A percentile compares a stretch with the other conserved stretches of the same genome.
phyloP scores from a whole-genome alignment of 2,888 invertebrate species.

The Apamea epomidion region DNA sequence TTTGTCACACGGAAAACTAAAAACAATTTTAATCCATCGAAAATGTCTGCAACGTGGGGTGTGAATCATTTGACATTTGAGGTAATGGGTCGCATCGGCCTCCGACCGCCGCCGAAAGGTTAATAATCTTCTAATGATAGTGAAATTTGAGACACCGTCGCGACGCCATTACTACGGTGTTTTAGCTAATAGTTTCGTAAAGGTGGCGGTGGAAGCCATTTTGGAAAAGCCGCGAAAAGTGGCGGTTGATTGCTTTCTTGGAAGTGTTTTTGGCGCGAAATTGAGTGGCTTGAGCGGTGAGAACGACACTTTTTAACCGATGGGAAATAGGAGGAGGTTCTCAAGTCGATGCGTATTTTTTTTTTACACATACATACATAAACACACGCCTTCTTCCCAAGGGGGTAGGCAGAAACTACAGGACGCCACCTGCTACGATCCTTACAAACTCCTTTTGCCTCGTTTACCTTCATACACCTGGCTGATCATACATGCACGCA shows the following conservation, averaged over 20 bases:
- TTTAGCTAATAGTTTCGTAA: slow-evolving; percentile 63
- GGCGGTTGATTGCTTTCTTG: not conserved
- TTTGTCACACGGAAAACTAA: not conserved
- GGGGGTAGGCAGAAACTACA: no score
- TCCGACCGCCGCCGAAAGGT: slow-evolving; percentile 81
- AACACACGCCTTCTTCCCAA: no score
- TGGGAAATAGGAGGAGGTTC: no score
- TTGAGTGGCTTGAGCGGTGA: not conserved
- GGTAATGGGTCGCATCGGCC: slow-evolving; percentile 81
- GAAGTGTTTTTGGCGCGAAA: slow-evolving; percentile 14
- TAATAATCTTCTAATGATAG: slow-evolving; percentile 88
- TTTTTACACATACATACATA: no score
- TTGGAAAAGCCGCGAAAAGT: slow-evolving; percentile 25
- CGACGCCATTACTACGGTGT: slow-evolving; percentile 61
- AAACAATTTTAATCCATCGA: slow-evolving; percentile 25
- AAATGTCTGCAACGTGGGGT: slow-evolving; percentile 69
- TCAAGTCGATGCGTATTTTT: no score
- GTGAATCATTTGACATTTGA: slow-evolving; percentile 84
- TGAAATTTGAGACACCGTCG: slow-evolving; percentile 71
- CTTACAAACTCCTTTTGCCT: no score
- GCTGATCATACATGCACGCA: no score
- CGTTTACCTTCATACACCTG: no score
- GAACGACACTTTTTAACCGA: not conserved
- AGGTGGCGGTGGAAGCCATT: slow-evolving; percentile 43
- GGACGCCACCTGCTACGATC: no score